A percentile compares a stretch with the other conserved stretches of the same genome.
phyloP scores from a whole-genome alignment of 1,140 invertebrate genomes.

The Ceratosolen fusciceps region DNA sequence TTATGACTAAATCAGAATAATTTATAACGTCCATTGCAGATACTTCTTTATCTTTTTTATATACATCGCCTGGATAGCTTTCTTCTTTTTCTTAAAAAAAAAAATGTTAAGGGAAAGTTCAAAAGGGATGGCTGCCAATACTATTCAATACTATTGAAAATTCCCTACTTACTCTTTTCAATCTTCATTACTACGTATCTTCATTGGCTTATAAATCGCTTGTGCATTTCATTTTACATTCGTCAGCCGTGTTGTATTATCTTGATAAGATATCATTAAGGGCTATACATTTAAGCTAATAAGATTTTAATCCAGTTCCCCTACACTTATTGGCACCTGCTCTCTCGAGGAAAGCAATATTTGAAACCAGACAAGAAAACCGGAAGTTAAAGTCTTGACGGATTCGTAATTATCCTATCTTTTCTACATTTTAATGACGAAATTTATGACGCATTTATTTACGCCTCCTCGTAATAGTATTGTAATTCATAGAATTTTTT shows the following conservation, averaged over 20 bases:
- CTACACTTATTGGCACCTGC: not conserved
- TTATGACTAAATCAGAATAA: not conserved
- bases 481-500: too few relatives aligned
- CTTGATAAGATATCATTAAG: not conserved
- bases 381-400: too few relatives aligned
- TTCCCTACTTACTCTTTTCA: not conserved
- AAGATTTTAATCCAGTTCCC: not conserved
- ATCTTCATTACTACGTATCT: not conserved
- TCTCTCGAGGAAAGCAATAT: not conserved
- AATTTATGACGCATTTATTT: too few relatives aligned
- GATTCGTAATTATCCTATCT: too few relatives aligned
- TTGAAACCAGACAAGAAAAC: too few relatives aligned
- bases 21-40: not conserved
- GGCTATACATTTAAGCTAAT: not conserved
- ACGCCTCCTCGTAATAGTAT: too few relatives aligned
- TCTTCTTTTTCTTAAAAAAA: not conserved
- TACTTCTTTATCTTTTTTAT: not conserved
- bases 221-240: not conserved
- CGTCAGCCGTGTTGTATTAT: not conserved
- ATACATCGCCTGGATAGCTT: not conserved
- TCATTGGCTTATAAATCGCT: not conserved
- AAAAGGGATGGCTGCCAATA: not conserved
- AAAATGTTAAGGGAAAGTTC: not conserved
- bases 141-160: not conserved
- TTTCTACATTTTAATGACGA: too few relatives aligned